These are phyloP conservation scores for Tragelaphus oryx DNA, from an alignment of 2,797 vertebrate genomes.

Conservation along the genomic window DNA sequence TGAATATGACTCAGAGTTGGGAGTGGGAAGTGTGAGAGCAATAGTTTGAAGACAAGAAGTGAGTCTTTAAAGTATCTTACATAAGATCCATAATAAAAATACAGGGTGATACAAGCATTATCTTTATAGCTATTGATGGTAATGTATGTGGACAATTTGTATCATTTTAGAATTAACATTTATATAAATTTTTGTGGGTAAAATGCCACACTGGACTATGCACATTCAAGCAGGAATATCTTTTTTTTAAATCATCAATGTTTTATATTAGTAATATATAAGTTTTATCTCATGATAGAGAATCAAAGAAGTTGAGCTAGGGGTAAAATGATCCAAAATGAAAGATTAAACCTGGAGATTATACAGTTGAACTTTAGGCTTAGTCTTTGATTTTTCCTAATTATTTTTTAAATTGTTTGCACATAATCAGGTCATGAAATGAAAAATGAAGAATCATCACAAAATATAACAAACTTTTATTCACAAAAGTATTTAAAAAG, in stretches of 20 bases:
- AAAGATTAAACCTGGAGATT: not conserved
- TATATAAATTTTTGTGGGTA: not conserved
- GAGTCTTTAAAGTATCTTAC: slow-evolving; percentile 54
- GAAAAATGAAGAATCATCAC: not conserved
- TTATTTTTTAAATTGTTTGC: not conserved
- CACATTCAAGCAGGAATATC: not conserved
- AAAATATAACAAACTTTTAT: not conserved
- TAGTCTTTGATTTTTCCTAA: not conserved
- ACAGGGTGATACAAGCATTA: not conserved
- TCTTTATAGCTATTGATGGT: slow-evolving; percentile 15
- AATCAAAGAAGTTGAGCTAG: not conserved
- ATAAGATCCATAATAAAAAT: slow-evolving; percentile 56
- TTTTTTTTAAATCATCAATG: rapidly evolving
- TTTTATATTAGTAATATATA: not conserved
- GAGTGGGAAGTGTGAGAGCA: slow-evolving; percentile 74
- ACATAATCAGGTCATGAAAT: not conserved
- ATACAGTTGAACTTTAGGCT: not conserved
- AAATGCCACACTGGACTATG: not conserved
- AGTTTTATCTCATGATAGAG: not conserved
- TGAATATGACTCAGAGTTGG: slow-evolving; percentile 65
- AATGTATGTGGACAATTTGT: not conserved
- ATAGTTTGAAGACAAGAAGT: slow-evolving; percentile 63
- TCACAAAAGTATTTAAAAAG: not conserved
- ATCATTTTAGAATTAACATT: slow-evolving; percentile 6
- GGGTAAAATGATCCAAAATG: not conserved